A percentile compares a stretch with the other conserved stretches of the same genome.
Evolutionary conservation across 2,113 vertebrate species (phyloP).

Genomic region (Rhombomys opimus): DNA sequence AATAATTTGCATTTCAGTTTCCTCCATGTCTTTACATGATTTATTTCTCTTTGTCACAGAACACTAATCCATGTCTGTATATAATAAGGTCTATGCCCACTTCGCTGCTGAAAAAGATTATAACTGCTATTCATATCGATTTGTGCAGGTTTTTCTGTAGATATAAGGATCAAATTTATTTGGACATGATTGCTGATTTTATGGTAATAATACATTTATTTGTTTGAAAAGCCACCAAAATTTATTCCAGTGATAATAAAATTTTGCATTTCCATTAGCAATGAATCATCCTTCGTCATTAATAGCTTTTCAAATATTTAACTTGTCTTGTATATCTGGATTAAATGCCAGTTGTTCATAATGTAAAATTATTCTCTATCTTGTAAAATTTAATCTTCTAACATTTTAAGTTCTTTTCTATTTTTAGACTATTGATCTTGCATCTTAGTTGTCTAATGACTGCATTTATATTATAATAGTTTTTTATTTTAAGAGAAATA

Average conservation of each 20-base stretch:
- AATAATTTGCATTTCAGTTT: background rate
- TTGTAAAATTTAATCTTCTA: background rate
- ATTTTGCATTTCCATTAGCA: background rate
- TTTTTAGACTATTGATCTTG: background rate
- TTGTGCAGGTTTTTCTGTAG: background rate
- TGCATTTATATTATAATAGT: background rate
- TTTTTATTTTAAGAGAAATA: background rate
- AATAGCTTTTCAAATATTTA: background rate
- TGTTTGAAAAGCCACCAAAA: background rate
- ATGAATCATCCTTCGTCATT: background rate
- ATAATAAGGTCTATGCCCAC: background rate
- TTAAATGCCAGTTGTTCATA: background rate
- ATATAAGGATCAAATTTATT: background rate
- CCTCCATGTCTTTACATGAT: background rate
- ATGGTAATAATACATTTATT: background rate
- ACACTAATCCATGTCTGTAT: background rate
- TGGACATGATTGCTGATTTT: background rate
- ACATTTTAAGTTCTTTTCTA: background rate
- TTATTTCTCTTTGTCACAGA: background rate
- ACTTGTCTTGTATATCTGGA: background rate
- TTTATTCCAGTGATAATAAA: background rate
- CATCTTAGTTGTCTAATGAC: background rate
- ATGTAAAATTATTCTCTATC: background rate
- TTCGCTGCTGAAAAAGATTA: background rate
- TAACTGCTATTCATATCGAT: background rate